Evolutionary conservation across 2,888 invertebrate genomes (phyloP).

Genomic region (Hylaea fasciaria): DNA sequence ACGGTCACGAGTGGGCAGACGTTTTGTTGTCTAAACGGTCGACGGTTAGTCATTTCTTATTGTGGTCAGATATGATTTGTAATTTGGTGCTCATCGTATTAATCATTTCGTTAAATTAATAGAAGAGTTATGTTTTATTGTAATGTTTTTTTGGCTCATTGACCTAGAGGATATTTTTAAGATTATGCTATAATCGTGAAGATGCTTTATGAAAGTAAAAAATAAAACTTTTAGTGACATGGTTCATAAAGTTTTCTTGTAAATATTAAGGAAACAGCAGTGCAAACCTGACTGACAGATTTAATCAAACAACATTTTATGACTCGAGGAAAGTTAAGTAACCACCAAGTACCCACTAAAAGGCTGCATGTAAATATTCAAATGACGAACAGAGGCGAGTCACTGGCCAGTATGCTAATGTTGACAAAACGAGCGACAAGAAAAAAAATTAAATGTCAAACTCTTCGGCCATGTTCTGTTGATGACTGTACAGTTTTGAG

Average conservation of each 20-base stretch:
- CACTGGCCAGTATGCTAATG: constrained; percentile 80
- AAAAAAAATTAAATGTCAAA: constrained; percentile 70
- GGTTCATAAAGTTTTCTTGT: not conserved
- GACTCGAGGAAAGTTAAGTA: constrained; percentile 41
- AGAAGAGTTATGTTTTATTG: not conserved
- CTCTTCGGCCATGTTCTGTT: constrained; percentile 64
- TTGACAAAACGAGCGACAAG: constrained; percentile 51
- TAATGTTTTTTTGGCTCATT: too few relatives aligned
- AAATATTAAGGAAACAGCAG: constrained; percentile 13
- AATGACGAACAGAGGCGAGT: constrained; percentile 61
- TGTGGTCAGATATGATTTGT: constrained; percentile 34
- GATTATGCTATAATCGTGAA: too few relatives aligned
- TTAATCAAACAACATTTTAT: constrained; percentile 37
- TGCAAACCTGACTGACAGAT: constrained; percentile 30
- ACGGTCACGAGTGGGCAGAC: constrained; percentile 70
- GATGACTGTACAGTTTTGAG: constrained; percentile 77
- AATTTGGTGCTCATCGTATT: constrained; percentile 33
- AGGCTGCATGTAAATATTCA: constrained; percentile 67
- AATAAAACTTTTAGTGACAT: not conserved
- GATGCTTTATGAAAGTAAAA: not conserved
- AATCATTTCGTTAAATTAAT: constrained; percentile 18
- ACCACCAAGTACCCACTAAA: too few relatives aligned
- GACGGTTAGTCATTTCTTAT: constrained; percentile 56
- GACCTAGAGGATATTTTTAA: too few relatives aligned
- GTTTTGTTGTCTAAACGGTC: constrained; percentile 67